Conservation (phyloP, 92 coral and sea anemone genomes). For the Scolanthus callimorphus region DNA sequence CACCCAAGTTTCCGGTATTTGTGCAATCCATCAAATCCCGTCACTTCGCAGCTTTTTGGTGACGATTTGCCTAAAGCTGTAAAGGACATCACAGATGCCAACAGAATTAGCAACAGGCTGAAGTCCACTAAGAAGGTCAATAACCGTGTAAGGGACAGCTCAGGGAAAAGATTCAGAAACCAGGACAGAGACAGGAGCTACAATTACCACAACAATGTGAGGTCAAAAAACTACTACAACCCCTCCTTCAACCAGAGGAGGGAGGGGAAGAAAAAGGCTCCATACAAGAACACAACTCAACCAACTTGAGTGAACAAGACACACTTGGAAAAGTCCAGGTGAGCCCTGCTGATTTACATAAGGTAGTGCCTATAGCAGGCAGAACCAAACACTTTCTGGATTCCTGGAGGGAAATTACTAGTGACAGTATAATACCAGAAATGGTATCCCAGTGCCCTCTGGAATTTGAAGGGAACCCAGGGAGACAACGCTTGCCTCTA, state of each 20-base stretch:
- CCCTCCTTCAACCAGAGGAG: slow-evolving; percentile 11
- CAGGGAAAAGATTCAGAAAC: neutral
- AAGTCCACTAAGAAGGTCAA: slow-evolving; percentile 1
- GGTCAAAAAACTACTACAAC: slow-evolving; percentile 10
- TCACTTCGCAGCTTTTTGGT: slow-evolving; percentile 5
- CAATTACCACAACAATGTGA: neutral
- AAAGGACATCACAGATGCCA: neutral
- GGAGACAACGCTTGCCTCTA: neutral
- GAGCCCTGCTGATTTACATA: neutral
- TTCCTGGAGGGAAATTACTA: slow-evolving; percentile 12
- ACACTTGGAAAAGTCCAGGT: slow-evolving; percentile 14
- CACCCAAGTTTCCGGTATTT: too few species aligned
- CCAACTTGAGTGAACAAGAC: neutral
- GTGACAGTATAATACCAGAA: slow-evolving; percentile 10
- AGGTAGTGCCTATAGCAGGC: slow-evolving; percentile 3
- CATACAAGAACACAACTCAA: slow-evolving; percentile 8
- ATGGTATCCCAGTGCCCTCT: slow-evolving; percentile 12
- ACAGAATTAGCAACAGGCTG: neutral
- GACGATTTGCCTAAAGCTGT: neutral
- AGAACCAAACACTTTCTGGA: slow-evolving; percentile 1
- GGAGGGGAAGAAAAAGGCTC: slow-evolving; percentile 4
- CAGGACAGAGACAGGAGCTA: neutral
- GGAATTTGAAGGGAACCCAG: slow-evolving; percentile 6
- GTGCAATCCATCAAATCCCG: slow-evolving; percentile 7
- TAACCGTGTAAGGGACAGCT: neutral